These are phyloP conservation scores for Ectemnius continuus DNA, from an alignment of 2,888 invertebrate species.

Conservation along the genomic window DNA sequence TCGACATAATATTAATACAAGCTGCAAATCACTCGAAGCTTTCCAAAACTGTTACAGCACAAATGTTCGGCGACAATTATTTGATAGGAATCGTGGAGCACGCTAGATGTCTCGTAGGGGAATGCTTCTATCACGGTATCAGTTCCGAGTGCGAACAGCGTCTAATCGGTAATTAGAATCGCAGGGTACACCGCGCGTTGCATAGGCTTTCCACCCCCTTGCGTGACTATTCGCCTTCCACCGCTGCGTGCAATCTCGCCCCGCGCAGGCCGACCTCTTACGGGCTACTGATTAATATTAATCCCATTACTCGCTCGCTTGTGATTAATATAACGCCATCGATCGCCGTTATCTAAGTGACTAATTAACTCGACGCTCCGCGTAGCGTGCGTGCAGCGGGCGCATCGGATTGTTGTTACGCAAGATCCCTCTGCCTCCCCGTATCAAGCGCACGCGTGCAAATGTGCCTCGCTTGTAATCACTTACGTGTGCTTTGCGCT, in stretches of 20 bases:
- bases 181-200: constrained; percentile 38
- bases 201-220: constrained; percentile 46
- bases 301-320: constrained; percentile 62
- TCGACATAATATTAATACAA: too few relatives aligned
- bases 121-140: too few relatives aligned
- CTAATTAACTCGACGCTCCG: constrained; percentile 58
- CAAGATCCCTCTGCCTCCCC: constrained; percentile 33
- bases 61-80: not conserved
- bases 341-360: constrained; percentile 65
- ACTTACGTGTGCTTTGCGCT: not conserved
- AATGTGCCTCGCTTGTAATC: not conserved
- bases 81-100: not conserved
- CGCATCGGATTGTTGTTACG: constrained; percentile 42
- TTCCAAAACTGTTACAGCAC: too few relatives aligned
- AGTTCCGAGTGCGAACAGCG: constrained; percentile 28
- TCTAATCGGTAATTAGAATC: constrained; percentile 73
- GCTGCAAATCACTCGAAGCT: too few relatives aligned
- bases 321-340: constrained; percentile 65
- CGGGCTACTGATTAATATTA: constrained; percentile 67
- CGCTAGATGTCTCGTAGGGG: too few relatives aligned
- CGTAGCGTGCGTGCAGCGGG: constrained; percentile 50
- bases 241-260: constrained; percentile 32
- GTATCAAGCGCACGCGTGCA: not conserved
- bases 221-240: constrained; percentile 45
- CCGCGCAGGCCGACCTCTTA: constrained; percentile 52